Evolutionary conservation across 2,113 vertebrate genomes (phyloP).

Genomic region (Chrysochloris asiatica): DNA sequence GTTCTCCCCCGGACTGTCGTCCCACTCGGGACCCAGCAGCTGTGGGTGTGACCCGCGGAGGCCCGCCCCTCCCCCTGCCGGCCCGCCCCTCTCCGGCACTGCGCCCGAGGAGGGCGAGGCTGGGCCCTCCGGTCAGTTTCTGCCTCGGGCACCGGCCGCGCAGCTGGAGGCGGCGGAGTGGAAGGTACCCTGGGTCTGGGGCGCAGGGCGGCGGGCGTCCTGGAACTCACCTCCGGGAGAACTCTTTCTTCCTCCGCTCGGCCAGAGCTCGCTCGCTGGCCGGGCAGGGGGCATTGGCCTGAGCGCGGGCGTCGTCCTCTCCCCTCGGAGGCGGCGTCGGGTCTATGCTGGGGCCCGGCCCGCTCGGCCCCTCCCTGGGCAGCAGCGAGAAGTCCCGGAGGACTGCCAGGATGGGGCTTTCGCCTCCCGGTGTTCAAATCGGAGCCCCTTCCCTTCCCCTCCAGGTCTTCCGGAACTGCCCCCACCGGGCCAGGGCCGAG

Average conservation of each 20-base stretch:
- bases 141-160: constrained; percentile 55
- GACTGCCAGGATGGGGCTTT: not conserved
- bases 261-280: not conserved
- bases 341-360: not conserved
- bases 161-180: constrained; percentile 59
- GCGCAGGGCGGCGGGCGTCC: not conserved
- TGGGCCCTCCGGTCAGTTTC: constrained; percentile 63
- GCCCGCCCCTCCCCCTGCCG: no score
- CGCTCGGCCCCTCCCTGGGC: not conserved
- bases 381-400: not conserved
- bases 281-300: not conserved
- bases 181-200: constrained; percentile 51
- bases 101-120: constrained; percentile 55
- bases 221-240: not conserved
- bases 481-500: not conserved
- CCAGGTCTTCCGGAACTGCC: not conserved
- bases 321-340: not conserved
- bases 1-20: rapidly evolving
- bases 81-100: not conserved
- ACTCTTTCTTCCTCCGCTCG: not conserved
- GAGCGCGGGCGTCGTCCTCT: not conserved
- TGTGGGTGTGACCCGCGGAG: rapidly evolving
- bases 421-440: not conserved
- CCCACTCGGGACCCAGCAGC: not conserved
- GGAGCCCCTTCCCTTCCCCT: not conserved